Base-by-base conservation (phyloP, 1,140 invertebrate species). In the Ostrea denselamellosa region DNA sequence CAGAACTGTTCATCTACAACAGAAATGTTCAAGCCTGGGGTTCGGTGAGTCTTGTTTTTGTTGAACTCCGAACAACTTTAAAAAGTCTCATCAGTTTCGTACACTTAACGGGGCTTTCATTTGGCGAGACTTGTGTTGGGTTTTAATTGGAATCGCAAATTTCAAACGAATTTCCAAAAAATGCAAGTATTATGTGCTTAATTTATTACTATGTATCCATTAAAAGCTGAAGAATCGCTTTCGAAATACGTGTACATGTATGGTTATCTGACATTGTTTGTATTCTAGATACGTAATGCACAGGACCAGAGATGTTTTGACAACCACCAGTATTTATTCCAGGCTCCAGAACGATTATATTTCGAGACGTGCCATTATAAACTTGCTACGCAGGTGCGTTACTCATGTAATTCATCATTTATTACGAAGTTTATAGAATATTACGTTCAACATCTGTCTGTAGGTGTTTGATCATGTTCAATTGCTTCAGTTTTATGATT, bases 1-100 rank as follows among this genome's bases (percentile, higher is more conserved):
- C 98, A n/a, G 98, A 88, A 96, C 87, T 93, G 12, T 87, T 89
- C 34, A 84, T 90, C 10, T 93, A 91, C 85, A 83, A 90, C 4
- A 88, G 91, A 25, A 88, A 93, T 52, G 91, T 90, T 0, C 85
- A 84, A 22, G 90, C 90, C n/a, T 93, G 91, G 91, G 93, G 93
- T 44, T 88, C 87, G 84, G 93, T 93, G 83, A 85, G 90, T 89
- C 86, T 71, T 2, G 28, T 71, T 71, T n/a, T 71, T 71, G 28
- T 22, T 71, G 5, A 19, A 25, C 19, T 77, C 8, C 8, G 54
- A 56, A 12, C 10, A 56, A 10, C 54, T 56, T 10, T 3, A 2
- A 56, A 4, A 56, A 56, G 54, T 56, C 9, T 5, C 34, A 44
- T 44, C 34, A 1, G 5, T 44, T 44, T 44, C 34, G n/a, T n/a